Evolutionary conservation across 2,888 invertebrate species (phyloP).

Genomic region (Cephus rjabovi): DNA sequence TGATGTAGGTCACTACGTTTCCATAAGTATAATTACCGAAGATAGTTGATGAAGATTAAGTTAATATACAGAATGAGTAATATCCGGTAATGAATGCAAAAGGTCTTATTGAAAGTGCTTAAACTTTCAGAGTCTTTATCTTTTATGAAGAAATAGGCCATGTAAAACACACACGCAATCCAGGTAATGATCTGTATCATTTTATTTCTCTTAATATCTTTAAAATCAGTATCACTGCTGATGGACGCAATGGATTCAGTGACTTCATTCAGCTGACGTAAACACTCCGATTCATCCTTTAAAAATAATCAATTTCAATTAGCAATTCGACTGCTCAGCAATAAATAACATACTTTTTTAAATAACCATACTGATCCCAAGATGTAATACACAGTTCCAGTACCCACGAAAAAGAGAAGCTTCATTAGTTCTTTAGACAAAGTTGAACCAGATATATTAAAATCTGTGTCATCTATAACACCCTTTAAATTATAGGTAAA

Average conservation of each 20-base stretch:
- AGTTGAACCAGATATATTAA: not conserved
- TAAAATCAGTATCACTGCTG: not conserved
- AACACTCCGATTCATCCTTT: not conserved
- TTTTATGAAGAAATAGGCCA: too few species aligned
- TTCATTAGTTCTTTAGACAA: rapidly evolving
- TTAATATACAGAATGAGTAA: not conserved
- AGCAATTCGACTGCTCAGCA: not conserved
- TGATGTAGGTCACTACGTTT: not conserved
- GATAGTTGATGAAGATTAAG: not conserved
- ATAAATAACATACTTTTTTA: not conserved
- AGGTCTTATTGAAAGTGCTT: rapidly evolving
- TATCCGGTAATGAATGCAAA: rapidly evolving
- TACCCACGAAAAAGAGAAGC: not conserved
- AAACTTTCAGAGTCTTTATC: rapidly evolving
- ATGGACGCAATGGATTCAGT: not conserved
- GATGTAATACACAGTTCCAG: not conserved
- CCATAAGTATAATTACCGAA: not conserved
- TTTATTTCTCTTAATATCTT: not conserved
- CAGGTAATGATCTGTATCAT: not conserved
- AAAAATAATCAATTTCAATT: not conserved
- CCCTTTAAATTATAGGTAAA: not conserved
- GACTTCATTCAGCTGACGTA: not conserved
- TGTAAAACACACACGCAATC: rapidly evolving
- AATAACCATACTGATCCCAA: not conserved
- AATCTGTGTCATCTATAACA: rapidly evolving